Evolutionary conservation across 2,888 invertebrate species (phyloP).

Genomic region (Rhingia campestris): DNA sequence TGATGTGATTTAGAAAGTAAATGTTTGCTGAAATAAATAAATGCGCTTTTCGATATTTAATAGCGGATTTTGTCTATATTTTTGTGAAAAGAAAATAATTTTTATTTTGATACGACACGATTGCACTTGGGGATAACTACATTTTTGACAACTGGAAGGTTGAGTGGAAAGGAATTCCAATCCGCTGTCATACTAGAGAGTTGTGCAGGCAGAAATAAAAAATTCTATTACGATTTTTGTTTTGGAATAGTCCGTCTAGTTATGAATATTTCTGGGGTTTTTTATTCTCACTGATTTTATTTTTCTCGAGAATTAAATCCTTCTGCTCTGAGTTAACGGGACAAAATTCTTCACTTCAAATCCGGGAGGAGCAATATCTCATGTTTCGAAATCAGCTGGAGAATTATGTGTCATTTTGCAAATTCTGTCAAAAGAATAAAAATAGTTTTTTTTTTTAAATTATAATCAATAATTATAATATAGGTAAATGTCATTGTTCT

Average conservation of each 20-base stretch:
- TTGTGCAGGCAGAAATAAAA: constrained; percentile 2
- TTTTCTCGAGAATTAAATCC: background rate
- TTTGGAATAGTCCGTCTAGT: too few relatives aligned
- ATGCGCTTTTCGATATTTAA: constrained; percentile 8
- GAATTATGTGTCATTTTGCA: too few relatives aligned
- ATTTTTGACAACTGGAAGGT: constrained; percentile 66
- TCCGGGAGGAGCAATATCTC: too few relatives aligned
- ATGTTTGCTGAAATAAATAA: constrained; percentile 3
- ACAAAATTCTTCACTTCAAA: too few relatives aligned
- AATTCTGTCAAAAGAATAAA: too few relatives aligned
- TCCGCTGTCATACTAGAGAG: background rate
- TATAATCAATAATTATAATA: too few relatives aligned
- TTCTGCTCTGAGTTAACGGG: too few relatives aligned
- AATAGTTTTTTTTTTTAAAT: too few relatives aligned
- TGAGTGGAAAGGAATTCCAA: constrained; percentile 57
- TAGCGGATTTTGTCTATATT: constrained; percentile 4
- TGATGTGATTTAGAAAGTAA: background rate
- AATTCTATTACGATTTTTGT: constrained; percentile 17
- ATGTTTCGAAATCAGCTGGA: too few relatives aligned
- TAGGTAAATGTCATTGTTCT: too few relatives aligned
- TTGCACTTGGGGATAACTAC: constrained; percentile 72
- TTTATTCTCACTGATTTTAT: too few relatives aligned
- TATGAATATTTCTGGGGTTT: too few relatives aligned
- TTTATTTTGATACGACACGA: constrained; percentile 73
- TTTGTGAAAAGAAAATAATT: constrained; percentile 35